These are phyloP conservation scores for Nomada fucata DNA, from an alignment of 2,888 invertebrate species.

Conservation along the genomic window DNA sequence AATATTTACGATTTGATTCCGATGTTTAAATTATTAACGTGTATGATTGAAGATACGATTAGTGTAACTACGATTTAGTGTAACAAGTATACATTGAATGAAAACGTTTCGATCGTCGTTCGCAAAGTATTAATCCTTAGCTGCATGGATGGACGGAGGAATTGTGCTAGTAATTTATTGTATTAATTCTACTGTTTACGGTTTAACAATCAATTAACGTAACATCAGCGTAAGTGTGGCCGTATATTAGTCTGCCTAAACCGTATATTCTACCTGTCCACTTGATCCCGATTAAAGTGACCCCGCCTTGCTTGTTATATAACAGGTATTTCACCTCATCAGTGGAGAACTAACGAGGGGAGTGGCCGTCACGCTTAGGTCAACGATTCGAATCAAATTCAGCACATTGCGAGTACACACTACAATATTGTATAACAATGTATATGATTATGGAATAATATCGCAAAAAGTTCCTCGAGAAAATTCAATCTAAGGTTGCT, in stretches of 20 bases:
- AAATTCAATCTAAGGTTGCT: not conserved
- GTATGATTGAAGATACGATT: too few species aligned
- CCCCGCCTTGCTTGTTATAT: slow-evolving; percentile 18
- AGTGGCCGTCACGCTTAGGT: slow-evolving; percentile 10
- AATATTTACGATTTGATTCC: too few species aligned
- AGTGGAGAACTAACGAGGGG: slow-evolving; percentile 20
- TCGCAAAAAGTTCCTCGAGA: not conserved
- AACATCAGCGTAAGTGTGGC: slow-evolving; percentile 14
- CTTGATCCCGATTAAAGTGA: slow-evolving; percentile 35
- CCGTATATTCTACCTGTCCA: slow-evolving; percentile 13
- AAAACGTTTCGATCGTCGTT: not conserved
- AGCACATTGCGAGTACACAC: not conserved
- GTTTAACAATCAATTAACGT: slow-evolving; percentile 21
- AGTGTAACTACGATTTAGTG: not conserved
- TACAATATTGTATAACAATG: not conserved
- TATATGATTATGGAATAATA: not conserved
- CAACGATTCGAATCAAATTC: slow-evolving; percentile 21
- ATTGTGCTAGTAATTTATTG: not conserved
- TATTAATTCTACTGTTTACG: not conserved
- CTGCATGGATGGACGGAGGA: not conserved
- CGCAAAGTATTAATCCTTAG: not conserved
- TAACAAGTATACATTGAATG: not conserved
- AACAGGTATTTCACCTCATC: slow-evolving; percentile 24
- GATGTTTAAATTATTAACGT: too few species aligned
- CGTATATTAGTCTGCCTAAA: not conserved